Evolutionary conservation across 2,797 vertebrate genomes (phyloP).

Genomic region (Cottoperca gobio): DNA sequence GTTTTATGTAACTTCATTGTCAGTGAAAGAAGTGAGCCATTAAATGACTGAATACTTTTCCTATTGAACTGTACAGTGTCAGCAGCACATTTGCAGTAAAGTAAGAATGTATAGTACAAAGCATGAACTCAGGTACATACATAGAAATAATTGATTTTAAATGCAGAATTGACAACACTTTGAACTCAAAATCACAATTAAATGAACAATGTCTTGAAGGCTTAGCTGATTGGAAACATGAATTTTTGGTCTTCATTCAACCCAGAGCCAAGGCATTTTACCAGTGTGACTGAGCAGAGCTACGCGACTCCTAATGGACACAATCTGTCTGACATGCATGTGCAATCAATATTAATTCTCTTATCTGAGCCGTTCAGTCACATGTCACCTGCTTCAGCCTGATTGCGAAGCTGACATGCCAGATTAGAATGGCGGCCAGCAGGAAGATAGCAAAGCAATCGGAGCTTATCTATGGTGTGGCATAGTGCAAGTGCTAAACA

Average conservation of each 20-base stretch:
- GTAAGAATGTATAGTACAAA: neutral
- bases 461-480: slow-evolving; percentile 59
- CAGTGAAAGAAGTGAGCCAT: slow-evolving; percentile 42
- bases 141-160: neutral
- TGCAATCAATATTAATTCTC: slow-evolving; percentile 83
- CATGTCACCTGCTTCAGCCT: slow-evolving; percentile 73
- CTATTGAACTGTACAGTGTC: slow-evolving; percentile 11
- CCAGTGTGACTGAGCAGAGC: slow-evolving; percentile 45
- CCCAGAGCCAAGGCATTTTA: slow-evolving; percentile 20
- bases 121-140: neutral
- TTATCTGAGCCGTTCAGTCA: slow-evolving; percentile 77
- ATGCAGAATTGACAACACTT: neutral
- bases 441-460: slow-evolving; percentile 64
- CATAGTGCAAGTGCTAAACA: slow-evolving; percentile 42
- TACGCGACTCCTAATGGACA: slow-evolving; percentile 67
- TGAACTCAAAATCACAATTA: neutral
- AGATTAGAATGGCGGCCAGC: slow-evolving; percentile 65
- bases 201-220: slow-evolving; percentile 4
- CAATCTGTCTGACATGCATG: slow-evolving; percentile 72
- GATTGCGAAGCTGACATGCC: slow-evolving; percentile 68
- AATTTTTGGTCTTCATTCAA: slow-evolving; percentile 8
- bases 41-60: slow-evolving; percentile 30
- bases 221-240: slow-evolving; percentile 3
- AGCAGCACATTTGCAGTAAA: slow-evolving; percentile 18
- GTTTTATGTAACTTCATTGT: slow-evolving; percentile 21